phyloP scores from a whole-genome alignment of 2,797 vertebrate species.

The Pyrocephalus nanus region DNA sequence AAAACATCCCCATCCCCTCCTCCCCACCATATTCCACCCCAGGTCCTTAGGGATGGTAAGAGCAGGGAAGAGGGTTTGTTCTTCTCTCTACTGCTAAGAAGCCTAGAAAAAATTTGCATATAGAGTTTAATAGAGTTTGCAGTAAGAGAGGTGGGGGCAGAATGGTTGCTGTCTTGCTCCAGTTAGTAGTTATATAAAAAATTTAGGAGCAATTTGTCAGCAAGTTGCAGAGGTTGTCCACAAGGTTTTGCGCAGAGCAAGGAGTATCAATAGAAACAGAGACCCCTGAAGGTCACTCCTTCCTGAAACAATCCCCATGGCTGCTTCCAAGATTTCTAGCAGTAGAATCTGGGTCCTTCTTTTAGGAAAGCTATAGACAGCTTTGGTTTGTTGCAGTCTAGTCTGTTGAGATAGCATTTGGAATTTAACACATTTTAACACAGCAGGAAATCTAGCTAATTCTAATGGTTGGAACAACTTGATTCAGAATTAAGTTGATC shows the following conservation, averaged over 20 bases:
- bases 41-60: background rate
- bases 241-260: background rate
- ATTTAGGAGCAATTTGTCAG: background rate
- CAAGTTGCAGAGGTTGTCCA: accelerated
- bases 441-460: background rate
- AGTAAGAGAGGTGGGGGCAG: background rate
- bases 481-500: background rate
- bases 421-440: background rate
- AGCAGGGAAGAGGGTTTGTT: background rate
- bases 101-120: background rate
- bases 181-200: background rate
- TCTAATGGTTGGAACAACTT: accelerated
- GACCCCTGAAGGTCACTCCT: background rate
- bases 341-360: background rate
- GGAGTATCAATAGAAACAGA: background rate
- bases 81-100: background rate
- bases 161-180: background rate
- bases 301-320: background rate
- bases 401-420: background rate
- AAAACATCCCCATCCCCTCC: background rate
- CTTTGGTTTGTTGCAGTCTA: background rate
- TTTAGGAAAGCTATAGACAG: background rate
- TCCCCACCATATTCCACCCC: background rate
- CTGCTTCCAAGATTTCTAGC: background rate
- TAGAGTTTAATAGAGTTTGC: background rate